These are phyloP conservation scores for Dendroctonus valens DNA, from an alignment of 1,140 invertebrate genomes.

Conservation along the genomic window DNA sequence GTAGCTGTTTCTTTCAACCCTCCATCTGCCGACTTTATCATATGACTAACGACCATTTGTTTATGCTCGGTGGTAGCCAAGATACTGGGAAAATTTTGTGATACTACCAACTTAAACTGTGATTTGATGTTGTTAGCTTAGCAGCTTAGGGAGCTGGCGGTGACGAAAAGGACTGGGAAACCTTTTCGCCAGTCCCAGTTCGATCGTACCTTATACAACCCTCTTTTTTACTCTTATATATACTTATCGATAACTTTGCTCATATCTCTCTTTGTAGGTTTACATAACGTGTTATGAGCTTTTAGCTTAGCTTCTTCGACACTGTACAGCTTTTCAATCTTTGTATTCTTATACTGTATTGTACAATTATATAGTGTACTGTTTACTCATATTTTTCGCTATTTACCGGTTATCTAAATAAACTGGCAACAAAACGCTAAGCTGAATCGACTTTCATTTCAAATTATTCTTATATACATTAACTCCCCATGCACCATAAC, in stretches of 20 bases:
- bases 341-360: neutral
- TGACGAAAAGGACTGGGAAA: slow-evolving; percentile 50
- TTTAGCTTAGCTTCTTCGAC: neutral
- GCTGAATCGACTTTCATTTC: too few relatives aligned
- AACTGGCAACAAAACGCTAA: too few relatives aligned
- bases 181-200: slow-evolving; percentile 44
- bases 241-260: slow-evolving; percentile 20
- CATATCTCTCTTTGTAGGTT: slow-evolving; percentile 2
- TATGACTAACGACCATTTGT: slow-evolving; percentile 38
- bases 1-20: slow-evolving; percentile 14
- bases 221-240: slow-evolving; percentile 31
- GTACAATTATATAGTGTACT: too few relatives aligned
- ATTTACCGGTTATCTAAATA: too few relatives aligned
- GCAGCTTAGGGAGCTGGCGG: slow-evolving; percentile 29
- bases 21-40: slow-evolving; percentile 23
- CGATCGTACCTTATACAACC: slow-evolving; percentile 30
- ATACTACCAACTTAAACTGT: slow-evolving; percentile 48
- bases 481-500: too few relatives aligned
- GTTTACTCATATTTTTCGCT: too few relatives aligned
- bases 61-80: slow-evolving; percentile 50
- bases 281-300: neutral
- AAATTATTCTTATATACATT: too few relatives aligned
- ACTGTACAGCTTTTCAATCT: slow-evolving; percentile 1
- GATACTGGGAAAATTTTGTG: slow-evolving; percentile 51
- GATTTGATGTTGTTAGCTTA: slow-evolving; percentile 46